These are phyloP conservation scores for Hepsetus odoe DNA, from an alignment of 2,113 vertebrate species.

Conservation along the genomic window DNA sequence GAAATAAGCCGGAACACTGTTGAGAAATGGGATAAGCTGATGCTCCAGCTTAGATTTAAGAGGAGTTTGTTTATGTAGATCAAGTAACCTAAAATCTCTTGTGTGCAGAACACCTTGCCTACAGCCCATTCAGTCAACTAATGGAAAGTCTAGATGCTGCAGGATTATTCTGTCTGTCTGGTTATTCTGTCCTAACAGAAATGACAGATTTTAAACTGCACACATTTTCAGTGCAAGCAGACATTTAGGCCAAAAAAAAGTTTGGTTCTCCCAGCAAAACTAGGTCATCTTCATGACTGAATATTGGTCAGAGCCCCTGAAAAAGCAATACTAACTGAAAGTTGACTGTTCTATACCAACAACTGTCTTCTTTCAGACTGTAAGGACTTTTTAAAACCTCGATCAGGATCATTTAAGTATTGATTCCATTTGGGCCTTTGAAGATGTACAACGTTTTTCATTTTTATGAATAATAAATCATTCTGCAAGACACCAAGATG, in stretches of 20 bases:
- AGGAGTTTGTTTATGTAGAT: background rate
- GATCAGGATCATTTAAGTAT: slow-evolving; percentile 3
- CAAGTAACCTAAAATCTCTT: background rate
- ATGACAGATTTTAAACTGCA: no score
- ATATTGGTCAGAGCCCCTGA: no score
- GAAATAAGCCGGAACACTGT: no score
- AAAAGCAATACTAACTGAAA: no score
- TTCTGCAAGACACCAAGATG: background rate
- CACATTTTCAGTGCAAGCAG: no score
- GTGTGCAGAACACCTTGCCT: background rate
- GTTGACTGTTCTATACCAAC: background rate
- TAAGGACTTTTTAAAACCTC: background rate
- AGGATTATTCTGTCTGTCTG: no score
- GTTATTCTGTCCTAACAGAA: no score
- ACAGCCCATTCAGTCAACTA: background rate
- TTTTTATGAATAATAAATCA: background rate
- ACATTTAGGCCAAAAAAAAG: no score
- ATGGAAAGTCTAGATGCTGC: no score
- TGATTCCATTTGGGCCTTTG: slow-evolving; percentile 1
- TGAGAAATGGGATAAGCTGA: background rate
- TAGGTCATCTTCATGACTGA: no score
- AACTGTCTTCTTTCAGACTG: background rate
- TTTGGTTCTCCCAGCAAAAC: no score
- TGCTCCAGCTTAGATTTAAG: background rate
- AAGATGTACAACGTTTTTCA: background rate